Percentiles rank a stretch among this genome's conserved stretches.
Evolutionary conservation across 2,888 invertebrate genomes (phyloP).

Genomic region (Gerosis bhagava): DNA sequence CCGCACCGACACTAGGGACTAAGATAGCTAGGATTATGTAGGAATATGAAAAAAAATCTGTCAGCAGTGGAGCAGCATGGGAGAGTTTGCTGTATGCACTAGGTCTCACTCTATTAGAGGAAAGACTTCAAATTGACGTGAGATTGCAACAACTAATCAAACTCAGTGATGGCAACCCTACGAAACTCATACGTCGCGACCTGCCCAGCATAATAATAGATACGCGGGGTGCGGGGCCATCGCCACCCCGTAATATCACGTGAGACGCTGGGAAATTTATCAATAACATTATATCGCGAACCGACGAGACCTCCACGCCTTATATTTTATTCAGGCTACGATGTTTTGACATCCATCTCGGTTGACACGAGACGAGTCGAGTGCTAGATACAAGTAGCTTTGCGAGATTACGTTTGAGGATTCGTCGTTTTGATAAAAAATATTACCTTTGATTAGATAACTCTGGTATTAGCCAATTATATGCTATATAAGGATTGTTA

Average conservation of each 20-base stretch:
- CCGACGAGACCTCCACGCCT: constrained; percentile 54
- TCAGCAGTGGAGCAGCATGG: too few species aligned
- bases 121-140: too few species aligned
- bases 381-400: constrained; percentile 15
- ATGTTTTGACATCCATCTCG: constrained; percentile 64
- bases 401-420: constrained; percentile 20
- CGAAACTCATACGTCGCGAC: constrained; percentile 56
- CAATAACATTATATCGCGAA: constrained; percentile 74
- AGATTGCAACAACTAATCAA: too few species aligned
- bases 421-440: constrained; percentile 4
- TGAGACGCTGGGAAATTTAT: constrained; percentile 77
- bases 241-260: constrained; percentile 74
- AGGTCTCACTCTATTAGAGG: too few species aligned
- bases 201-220: constrained; percentile 78
- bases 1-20: too few species aligned
- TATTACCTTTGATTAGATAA: too few species aligned
- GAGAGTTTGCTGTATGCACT: too few species aligned
- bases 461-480: too few species aligned
- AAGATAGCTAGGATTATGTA: too few species aligned
- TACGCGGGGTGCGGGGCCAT: constrained; percentile 56
- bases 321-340: constrained; percentile 72
- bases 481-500: too few species aligned
- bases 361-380: constrained; percentile 12
- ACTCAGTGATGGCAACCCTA: constrained; percentile 50
- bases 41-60: too few species aligned